Evolutionary conservation across 2,888 invertebrate species (phyloP).

Genomic region (Geotrupes spiniger): DNA sequence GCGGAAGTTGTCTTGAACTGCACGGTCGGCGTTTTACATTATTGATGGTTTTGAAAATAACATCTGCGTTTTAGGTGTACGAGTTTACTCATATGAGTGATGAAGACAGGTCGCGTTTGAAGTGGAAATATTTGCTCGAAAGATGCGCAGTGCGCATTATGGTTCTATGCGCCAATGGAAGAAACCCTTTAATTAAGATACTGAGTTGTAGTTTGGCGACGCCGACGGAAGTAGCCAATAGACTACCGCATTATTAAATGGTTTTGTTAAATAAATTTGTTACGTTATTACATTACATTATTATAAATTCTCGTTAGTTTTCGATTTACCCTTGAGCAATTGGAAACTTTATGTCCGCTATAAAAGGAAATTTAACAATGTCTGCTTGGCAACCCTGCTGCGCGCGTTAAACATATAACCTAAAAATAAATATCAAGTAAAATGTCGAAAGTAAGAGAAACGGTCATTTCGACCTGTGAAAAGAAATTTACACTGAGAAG

Average conservation of each 20-base stretch:
- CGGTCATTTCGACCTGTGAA: conserved; percentile 67
- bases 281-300: too few species aligned
- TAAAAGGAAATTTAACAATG: too few species aligned
- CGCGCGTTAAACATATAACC: too few species aligned
- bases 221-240: conserved; percentile 41
- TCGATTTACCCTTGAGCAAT: too few species aligned
- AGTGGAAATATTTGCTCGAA: conserved; percentile 65
- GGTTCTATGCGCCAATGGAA: conserved; percentile 38
- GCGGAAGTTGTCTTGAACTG: conserved; percentile 61
- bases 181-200: conserved; percentile 44
- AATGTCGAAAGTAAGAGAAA: conserved; percentile 62
- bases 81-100: conserved; percentile 55
- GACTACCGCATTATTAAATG: conserved; percentile 17
- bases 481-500: conserved; percentile 66
- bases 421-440: background rate
- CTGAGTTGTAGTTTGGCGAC: conserved; percentile 41
- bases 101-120: conserved; percentile 55
- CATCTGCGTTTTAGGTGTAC: conserved; percentile 47
- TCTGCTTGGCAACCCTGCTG: too few species aligned
- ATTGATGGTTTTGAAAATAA: conserved; percentile 1
- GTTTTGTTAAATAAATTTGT: background rate
- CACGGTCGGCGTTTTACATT: conserved; percentile 49
- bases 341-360: too few species aligned
- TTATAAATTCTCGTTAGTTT: too few species aligned
- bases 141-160: conserved; percentile 60